Conservation (phyloP, 2,888 invertebrate genomes). For the Chrysolina haemoptera region DNA sequence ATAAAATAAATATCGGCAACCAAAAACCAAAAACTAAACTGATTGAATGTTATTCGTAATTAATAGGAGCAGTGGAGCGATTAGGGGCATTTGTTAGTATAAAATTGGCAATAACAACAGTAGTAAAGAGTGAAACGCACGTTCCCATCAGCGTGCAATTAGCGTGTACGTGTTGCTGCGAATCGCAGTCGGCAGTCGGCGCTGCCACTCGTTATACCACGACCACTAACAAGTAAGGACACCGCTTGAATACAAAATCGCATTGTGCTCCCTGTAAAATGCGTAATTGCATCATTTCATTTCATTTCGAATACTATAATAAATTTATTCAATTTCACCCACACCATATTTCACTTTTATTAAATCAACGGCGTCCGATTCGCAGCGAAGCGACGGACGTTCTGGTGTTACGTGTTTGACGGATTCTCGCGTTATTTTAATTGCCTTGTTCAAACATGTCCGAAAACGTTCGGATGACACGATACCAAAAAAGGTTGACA, state of each 20-base stretch:
- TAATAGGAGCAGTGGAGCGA: slow-evolving; percentile 46
- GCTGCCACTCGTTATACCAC: slow-evolving; percentile 48
- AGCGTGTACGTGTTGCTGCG: slow-evolving; percentile 68
- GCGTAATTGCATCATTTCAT: slow-evolving; percentile 67
- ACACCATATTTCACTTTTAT: slow-evolving; percentile 54
- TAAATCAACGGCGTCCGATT: slow-evolving; percentile 44
- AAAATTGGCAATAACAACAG: slow-evolving; percentile 65
- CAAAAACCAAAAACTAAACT: not conserved
- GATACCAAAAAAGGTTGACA: not conserved
- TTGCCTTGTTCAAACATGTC: slow-evolving; percentile 21
- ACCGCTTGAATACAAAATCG: slow-evolving; percentile 67
- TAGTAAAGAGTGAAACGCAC: slow-evolving; percentile 67
- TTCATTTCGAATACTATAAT: slow-evolving; percentile 61
- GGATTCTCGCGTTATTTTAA: slow-evolving; percentile 13
- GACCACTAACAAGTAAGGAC: slow-evolving; percentile 67
- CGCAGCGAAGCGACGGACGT: slow-evolving; percentile 26
- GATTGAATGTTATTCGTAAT: slow-evolving; percentile 36
- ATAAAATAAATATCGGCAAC: no score
- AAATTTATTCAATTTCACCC: slow-evolving; percentile 58
- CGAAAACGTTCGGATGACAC: slow-evolving; percentile 3
- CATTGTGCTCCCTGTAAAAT: slow-evolving; percentile 65
- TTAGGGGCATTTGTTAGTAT: slow-evolving; percentile 58
- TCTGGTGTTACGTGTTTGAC: slow-evolving; percentile 29
- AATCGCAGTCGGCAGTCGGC: slow-evolving; percentile 57
- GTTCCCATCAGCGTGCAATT: slow-evolving; percentile 69